Percentiles rank a stretch among this genome's conserved stretches.
phyloP scores from a whole-genome alignment of 2,888 invertebrate genomes.

The Tupiocoris notatus region DNA sequence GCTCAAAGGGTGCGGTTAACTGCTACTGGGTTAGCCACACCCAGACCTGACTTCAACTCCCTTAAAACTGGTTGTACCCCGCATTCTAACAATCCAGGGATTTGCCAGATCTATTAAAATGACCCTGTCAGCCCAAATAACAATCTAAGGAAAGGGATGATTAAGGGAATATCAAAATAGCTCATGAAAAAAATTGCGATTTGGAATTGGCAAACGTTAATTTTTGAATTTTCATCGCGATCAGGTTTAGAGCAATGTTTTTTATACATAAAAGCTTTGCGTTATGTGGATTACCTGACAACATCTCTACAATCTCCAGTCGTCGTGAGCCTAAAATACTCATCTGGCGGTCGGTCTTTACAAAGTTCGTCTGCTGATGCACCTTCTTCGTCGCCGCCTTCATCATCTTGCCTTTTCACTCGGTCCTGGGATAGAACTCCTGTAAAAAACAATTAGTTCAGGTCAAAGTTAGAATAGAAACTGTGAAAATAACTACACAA shows the following conservation, averaged over 20 bases:
- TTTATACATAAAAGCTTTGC: too few relatives aligned
- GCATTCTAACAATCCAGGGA: too few relatives aligned
- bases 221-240: too few relatives aligned
- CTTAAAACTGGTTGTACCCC: neutral
- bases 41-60: neutral
- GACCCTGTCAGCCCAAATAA: too few relatives aligned
- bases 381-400: conserved; percentile 59
- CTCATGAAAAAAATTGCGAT: too few relatives aligned
- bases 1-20: neutral
- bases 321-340: conserved; percentile 82
- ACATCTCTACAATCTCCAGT: conserved; percentile 91
- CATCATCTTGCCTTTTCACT: conserved; percentile 68
- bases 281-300: conserved; percentile 89
- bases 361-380: conserved; percentile 77
- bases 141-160: too few relatives aligned
- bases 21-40: neutral
- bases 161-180: too few relatives aligned
- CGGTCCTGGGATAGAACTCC: conserved; percentile 28
- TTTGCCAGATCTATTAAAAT: too few relatives aligned
- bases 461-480: neutral
- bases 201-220: too few relatives aligned
- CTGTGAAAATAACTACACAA: neutral
- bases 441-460: too few relatives aligned
- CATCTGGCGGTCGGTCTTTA: conserved; percentile 82
- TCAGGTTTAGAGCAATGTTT: too few relatives aligned